Evolutionary conservation across 2,888 invertebrate genomes (phyloP).

Genomic region (Thysanoteuthis rhombus): DNA sequence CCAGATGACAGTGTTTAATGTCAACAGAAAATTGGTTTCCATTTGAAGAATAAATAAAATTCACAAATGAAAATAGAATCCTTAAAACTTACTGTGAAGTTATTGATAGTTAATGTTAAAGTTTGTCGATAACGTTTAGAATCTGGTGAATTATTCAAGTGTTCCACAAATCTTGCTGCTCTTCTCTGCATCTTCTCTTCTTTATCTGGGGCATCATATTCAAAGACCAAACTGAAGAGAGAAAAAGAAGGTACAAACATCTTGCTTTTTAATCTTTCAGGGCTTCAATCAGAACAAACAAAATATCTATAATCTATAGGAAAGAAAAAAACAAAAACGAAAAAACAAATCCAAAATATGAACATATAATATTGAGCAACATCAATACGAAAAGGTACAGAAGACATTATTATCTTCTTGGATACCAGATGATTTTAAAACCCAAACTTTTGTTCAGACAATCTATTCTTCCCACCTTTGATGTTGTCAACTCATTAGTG

Average conservation of each 20-base stretch:
- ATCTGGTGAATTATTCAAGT: conserved; percentile 44
- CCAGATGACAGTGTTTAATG: no score
- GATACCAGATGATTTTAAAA: not conserved
- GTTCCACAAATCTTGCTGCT: conserved; percentile 82
- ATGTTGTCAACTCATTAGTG: no score
- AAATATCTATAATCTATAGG: no score
- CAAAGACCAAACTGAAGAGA: conserved; percentile 38
- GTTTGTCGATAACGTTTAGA: conserved; percentile 43
- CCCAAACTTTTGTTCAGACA: not conserved
- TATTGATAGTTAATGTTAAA: conserved; percentile 58
- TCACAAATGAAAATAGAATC: conserved; percentile 1
- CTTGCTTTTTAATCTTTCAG: no score
- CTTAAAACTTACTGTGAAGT: conserved; percentile 46
- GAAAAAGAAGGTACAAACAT: not conserved
- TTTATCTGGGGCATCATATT: conserved; percentile 54
- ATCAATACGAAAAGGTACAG: no score
- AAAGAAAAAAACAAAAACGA: no score
- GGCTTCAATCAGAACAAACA: no score
- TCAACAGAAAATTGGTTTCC: not conserved
- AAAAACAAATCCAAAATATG: no score
- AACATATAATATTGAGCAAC: no score
- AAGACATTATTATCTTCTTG: no score
- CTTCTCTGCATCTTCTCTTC: conserved; percentile 73
- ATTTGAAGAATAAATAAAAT: not conserved
- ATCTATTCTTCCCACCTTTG: no score